phyloP scores from a whole-genome alignment of 2,888 invertebrate genomes.

The Drosophila kambysellisi region DNA sequence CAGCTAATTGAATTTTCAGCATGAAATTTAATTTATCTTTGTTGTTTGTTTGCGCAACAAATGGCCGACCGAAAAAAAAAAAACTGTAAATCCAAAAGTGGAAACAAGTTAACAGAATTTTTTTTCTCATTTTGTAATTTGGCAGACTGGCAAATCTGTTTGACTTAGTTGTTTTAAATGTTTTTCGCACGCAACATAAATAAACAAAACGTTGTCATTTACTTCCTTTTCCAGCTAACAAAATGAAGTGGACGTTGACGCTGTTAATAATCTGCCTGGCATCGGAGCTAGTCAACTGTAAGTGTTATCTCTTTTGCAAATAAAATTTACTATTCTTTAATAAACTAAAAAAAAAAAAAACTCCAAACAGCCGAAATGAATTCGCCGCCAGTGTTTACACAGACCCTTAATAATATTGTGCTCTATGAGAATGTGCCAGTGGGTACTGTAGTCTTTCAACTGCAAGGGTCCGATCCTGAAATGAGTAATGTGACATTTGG shows the following conservation, averaged over 20 bases:
- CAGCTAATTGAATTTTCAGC: constrained; percentile 82
- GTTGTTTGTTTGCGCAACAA: constrained; percentile 74
- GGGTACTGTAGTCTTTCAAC: constrained; percentile 91
- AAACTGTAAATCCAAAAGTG: constrained; percentile 53
- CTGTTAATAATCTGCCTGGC: constrained; percentile 54
- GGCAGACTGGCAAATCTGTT: constrained; percentile 28
- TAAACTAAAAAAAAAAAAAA: not conserved
- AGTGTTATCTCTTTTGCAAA: constrained; percentile 21
- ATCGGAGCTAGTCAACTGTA: constrained; percentile 50
- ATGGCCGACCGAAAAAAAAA: constrained; percentile 52
- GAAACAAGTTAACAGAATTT: constrained; percentile 47
- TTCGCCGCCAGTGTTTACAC: constrained; percentile 90
- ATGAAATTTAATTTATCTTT: constrained; percentile 79
- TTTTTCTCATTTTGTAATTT: constrained; percentile 36
- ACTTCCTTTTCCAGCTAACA: constrained; percentile 43
- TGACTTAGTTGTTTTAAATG: constrained; percentile 44
- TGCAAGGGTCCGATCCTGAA: constrained; percentile 93
- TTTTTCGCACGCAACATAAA: constrained; percentile 30
- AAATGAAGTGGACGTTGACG: constrained; percentile 56
- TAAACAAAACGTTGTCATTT: constrained; percentile 35
- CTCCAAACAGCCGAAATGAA: constrained; percentile 85
- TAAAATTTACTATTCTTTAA: constrained; percentile 5
- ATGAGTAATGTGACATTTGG: constrained; percentile 89
- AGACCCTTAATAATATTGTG: constrained; percentile 91
- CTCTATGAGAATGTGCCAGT: constrained; percentile 92